These are phyloP conservation scores for Rousettus leschenaultii DNA, from an alignment of 2,113 vertebrate genomes.

Conservation along the genomic window DNA sequence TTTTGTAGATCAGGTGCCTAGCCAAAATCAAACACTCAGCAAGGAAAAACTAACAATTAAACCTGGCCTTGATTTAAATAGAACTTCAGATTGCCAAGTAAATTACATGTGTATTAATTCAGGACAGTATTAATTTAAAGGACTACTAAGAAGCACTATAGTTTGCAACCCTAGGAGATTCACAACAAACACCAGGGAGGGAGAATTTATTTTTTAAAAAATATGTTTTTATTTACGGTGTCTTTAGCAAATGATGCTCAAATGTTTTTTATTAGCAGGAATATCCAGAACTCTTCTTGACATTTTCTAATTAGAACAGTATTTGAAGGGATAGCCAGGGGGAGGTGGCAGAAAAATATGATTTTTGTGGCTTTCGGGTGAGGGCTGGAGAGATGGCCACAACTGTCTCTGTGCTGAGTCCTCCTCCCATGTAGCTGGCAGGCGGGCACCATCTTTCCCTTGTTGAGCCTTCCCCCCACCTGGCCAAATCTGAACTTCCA, in stretches of 20 bases:
- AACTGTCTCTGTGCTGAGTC: no score
- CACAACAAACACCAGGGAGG: conserved; percentile 64
- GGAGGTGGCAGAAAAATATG: no score
- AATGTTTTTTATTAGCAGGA: not conserved
- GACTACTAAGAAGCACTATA: conserved; percentile 69
- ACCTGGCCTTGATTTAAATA: conserved; percentile 73
- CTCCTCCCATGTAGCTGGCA: no score
- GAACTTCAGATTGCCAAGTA: conserved; percentile 73
- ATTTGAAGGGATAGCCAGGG: not conserved
- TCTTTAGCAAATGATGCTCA: conserved; percentile 43
- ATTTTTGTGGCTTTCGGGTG: no score
- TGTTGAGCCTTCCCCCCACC: no score
- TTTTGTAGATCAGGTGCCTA: conserved; percentile 66
- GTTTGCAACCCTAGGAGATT: conserved; percentile 72
- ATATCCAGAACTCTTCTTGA: not conserved
- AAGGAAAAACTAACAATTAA: conserved; percentile 72
- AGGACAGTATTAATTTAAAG: conserved; percentile 71
- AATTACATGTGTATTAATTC: conserved; percentile 77
- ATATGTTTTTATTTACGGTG: conserved; percentile 56
- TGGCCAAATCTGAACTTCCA: no score
- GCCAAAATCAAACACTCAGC: conserved; percentile 70
- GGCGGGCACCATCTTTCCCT: no score
- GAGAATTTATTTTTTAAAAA: conserved; percentile 72
- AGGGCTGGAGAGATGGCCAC: no score
- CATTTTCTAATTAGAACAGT: not conserved